These are phyloP conservation scores for Sebastes glaucus DNA, from an alignment of 2,797 vertebrate species.

Conservation along the genomic window DNA sequence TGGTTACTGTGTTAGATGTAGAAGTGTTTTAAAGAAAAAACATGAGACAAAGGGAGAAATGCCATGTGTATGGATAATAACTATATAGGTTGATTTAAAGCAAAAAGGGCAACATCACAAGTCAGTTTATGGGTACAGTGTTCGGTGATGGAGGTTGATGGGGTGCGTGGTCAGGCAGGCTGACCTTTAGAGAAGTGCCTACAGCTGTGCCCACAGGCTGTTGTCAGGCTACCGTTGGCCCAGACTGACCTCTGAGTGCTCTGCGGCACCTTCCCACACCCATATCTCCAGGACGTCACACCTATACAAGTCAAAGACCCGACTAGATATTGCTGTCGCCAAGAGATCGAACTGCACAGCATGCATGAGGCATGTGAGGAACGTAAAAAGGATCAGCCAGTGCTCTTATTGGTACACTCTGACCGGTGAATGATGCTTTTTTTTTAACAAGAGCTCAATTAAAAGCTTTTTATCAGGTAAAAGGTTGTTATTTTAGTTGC, in stretches of 20 bases:
- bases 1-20: not conserved
- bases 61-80: not conserved
- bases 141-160: conserved; percentile 55
- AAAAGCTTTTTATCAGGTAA: conserved; percentile 39
- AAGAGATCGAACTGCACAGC: conserved; percentile 33
- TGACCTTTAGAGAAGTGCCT: conserved; percentile 72
- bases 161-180: conserved; percentile 37
- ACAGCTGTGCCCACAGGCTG: conserved; percentile 69
- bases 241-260: conserved; percentile 53
- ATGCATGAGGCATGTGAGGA: not conserved
- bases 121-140: conserved; percentile 20
- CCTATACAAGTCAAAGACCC: conserved; percentile 43
- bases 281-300: conserved; percentile 53
- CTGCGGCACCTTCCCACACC: conserved; percentile 46
- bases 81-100: conserved; percentile 2
- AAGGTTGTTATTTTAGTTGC: conserved; percentile 33
- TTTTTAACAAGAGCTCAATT: conserved; percentile 29
- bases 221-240: conserved; percentile 60
- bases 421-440: conserved; percentile 16
- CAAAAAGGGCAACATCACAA: conserved; percentile 17
- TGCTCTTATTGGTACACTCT: conserved; percentile 2
- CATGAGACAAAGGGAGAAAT: not conserved
- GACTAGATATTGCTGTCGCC: conserved; percentile 26
- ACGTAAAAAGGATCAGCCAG: not conserved
- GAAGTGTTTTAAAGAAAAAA: not conserved